These are phyloP conservation scores for Threskiornis aethiopicus DNA, from an alignment of 2,797 vertebrate species.

Conservation along the genomic window DNA sequence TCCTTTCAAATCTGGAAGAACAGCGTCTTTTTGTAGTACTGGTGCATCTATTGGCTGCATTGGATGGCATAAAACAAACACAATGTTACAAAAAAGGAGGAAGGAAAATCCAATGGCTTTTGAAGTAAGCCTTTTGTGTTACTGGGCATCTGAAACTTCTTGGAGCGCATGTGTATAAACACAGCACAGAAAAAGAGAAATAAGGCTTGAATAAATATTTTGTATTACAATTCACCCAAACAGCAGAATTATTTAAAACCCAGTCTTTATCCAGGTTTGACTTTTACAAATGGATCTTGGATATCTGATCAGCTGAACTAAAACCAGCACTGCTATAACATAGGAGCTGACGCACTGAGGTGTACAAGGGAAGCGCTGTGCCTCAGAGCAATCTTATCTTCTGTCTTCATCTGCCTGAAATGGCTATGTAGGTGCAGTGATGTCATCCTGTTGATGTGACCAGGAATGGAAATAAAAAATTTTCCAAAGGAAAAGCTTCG, in stretches of 20 bases:
- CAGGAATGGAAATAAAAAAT: not conserved
- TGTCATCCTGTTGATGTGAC: not conserved
- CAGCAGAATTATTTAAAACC: not conserved
- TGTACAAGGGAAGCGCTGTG: not conserved
- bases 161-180: not conserved
- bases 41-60: not conserved
- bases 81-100: not conserved
- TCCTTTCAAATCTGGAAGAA: conserved; percentile 15
- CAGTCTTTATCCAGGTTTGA: not conserved
- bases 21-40: not conserved
- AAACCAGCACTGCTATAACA: not conserved
- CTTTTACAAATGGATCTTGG: not conserved
- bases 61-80: not conserved
- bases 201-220: not conserved
- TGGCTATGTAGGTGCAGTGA: not conserved
- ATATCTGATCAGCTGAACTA: not conserved
- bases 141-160: not conserved
- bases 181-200: not conserved
- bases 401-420: not conserved
- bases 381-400: not conserved
- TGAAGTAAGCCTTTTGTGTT: not conserved
- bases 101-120: not conserved
- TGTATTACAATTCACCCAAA: not conserved
- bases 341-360: rapidly evolving
- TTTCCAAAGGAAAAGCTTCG: not conserved